Conservation (phyloP, 2,113 vertebrate species). For the Rhegmatorhina hoffmannsi region DNA sequence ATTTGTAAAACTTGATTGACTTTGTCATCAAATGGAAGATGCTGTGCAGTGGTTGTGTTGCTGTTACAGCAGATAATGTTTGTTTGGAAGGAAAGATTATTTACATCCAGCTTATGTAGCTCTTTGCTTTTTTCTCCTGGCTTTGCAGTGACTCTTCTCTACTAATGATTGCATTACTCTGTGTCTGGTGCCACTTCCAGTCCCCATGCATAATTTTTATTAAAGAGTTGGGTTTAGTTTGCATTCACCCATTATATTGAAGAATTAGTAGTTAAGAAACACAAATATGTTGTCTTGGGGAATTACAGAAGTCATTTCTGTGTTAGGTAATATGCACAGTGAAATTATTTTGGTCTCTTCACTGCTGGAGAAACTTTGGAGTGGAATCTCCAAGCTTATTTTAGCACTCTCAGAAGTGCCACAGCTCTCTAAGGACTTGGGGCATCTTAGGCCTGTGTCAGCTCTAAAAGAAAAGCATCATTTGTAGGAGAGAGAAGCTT, state of each 20-base stretch:
- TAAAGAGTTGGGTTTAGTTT: not conserved
- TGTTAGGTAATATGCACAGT: not conserved
- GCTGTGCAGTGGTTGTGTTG: not conserved
- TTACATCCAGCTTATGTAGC: not conserved
- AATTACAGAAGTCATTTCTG: not conserved
- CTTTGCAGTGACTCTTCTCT: not conserved
- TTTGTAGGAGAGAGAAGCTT: not conserved
- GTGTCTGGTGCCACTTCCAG: not conserved
- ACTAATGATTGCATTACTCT: accelerated
- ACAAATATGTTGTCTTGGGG: not conserved
- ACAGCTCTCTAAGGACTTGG: not conserved
- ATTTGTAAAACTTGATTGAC: not conserved
- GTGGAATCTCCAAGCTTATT: not conserved
- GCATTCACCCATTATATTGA: not conserved
- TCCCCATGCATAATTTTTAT: not conserved
- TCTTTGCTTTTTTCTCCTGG: not conserved
- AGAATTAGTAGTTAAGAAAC: not conserved
- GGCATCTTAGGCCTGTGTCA: not conserved
- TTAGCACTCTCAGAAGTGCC: accelerated
- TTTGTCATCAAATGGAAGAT: not conserved
- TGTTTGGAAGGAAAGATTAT: not conserved
- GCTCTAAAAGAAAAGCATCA: not conserved
- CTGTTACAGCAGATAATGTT: not conserved
- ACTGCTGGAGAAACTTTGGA: not conserved
- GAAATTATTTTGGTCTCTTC: not conserved